Evolutionary conservation across 2,113 vertebrate genomes (phyloP).

Genomic region (Phodopus roborovskii): DNA sequence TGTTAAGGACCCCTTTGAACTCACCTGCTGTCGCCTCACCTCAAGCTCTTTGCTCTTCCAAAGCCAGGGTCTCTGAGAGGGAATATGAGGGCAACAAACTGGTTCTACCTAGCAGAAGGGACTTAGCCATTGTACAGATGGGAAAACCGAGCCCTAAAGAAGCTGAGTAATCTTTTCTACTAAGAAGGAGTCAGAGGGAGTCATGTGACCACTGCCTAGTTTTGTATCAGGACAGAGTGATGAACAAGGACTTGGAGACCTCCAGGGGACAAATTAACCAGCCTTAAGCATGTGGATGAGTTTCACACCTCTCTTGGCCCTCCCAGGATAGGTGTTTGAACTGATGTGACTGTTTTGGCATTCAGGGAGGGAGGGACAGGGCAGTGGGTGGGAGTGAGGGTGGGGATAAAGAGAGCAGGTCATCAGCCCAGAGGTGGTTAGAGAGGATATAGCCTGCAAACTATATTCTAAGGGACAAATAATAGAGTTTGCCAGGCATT

Average conservation of each 20-base stretch:
- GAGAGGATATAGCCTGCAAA: neutral
- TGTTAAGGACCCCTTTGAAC: neutral
- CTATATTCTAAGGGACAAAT: neutral
- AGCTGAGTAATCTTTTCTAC: neutral
- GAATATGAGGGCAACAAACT: too few species aligned
- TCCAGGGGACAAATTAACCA: neutral
- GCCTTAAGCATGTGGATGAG: neutral
- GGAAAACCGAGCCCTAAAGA: neutral
- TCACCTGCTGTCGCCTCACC: neutral
- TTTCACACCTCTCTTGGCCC: neutral
- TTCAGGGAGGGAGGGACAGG: neutral
- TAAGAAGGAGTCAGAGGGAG: neutral
- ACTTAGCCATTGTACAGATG: neutral
- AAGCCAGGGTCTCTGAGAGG: neutral
- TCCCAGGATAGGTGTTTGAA: neutral
- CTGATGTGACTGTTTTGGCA: too few species aligned
- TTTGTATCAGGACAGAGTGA: neutral
- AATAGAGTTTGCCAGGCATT: neutral
- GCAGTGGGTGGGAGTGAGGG: neutral
- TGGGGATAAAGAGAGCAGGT: neutral
- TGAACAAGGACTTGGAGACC: neutral
- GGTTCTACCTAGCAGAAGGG: neutral
- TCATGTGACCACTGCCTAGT: fast-evolving
- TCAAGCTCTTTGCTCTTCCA: neutral
- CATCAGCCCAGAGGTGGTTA: neutral